Evolutionary conservation across 2,113 vertebrate species (phyloP).

Genomic region (Anser brachyrhynchus): DNA sequence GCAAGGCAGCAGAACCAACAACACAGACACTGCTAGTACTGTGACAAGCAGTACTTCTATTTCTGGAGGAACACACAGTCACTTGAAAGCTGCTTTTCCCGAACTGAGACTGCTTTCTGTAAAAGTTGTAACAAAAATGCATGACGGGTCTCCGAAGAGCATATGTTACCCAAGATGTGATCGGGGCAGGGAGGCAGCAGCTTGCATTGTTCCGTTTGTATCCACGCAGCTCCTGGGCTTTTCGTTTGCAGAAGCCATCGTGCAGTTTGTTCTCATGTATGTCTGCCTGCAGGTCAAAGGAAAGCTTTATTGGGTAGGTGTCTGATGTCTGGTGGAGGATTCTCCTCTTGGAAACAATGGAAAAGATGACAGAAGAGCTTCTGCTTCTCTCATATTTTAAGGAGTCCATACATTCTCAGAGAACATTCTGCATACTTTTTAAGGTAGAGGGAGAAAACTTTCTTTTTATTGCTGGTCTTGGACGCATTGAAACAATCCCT

Average conservation of each 20-base stretch:
- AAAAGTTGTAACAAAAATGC: constrained; percentile 22
- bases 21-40: background rate
- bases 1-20: background rate
- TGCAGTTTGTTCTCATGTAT: background rate
- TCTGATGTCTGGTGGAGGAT: background rate
- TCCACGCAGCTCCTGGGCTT: background rate
- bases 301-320: background rate
- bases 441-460: background rate
- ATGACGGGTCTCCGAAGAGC: background rate
- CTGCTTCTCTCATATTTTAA: background rate
- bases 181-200: background rate
- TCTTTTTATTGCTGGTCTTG: background rate
- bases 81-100: constrained; percentile 19
- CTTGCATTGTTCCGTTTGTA: background rate
- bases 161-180: constrained; percentile 42
- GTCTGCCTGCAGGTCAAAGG: background rate
- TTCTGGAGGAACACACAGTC: constrained; percentile 24
- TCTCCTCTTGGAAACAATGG: background rate
- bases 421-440: background rate
- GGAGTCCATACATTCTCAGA: background rate
- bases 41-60: constrained; percentile 16
- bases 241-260: background rate
- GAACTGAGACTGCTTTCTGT: background rate
- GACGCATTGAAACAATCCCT: background rate
- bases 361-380: background rate